These are phyloP conservation scores for Caenorhabditis zanzibari DNA, from an alignment of 2,888 invertebrate genomes.

Conservation along the genomic window DNA sequence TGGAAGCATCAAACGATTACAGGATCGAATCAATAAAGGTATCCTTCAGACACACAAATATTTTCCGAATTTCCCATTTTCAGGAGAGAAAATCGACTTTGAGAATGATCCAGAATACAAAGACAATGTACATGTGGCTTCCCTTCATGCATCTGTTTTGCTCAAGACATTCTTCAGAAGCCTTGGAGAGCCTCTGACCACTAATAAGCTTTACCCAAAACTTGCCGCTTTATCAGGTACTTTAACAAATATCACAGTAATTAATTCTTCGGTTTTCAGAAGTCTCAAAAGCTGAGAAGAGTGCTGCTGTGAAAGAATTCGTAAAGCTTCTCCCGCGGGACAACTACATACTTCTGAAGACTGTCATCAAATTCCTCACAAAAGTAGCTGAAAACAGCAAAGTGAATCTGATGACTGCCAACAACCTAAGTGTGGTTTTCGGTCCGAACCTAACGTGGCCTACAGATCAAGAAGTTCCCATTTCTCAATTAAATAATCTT, in stretches of 20 bases:
- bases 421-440: conserved; percentile 94
- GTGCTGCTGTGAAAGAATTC: conserved; percentile 76
- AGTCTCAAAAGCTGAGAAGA: conserved; percentile 76
- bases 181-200: conserved; percentile 82
- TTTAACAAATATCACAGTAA: background rate
- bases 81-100: conserved; percentile 88
- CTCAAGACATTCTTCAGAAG: conserved; percentile 87
- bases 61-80: background rate
- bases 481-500: conserved; percentile 81
- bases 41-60: background rate
- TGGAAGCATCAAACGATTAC: conserved; percentile 90
- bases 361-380: conserved; percentile 79
- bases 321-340: conserved; percentile 77
- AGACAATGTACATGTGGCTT: conserved; percentile 90
- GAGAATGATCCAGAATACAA: conserved; percentile 81
- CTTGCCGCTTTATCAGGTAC: conserved; percentile 74
- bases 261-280: conserved; percentile 65
- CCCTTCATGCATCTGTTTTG: conserved; percentile 88
- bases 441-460: conserved; percentile 94
- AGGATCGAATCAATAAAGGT: conserved; percentile 92
- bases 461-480: conserved; percentile 84
- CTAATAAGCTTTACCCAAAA: conserved; percentile 80
- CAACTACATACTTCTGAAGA: conserved; percentile 80
- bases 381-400: conserved; percentile 87
- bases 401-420: conserved; percentile 92